Evolutionary conservation across 2,113 vertebrate genomes (phyloP).

Genomic region (Pteronura brasiliensis): DNA sequence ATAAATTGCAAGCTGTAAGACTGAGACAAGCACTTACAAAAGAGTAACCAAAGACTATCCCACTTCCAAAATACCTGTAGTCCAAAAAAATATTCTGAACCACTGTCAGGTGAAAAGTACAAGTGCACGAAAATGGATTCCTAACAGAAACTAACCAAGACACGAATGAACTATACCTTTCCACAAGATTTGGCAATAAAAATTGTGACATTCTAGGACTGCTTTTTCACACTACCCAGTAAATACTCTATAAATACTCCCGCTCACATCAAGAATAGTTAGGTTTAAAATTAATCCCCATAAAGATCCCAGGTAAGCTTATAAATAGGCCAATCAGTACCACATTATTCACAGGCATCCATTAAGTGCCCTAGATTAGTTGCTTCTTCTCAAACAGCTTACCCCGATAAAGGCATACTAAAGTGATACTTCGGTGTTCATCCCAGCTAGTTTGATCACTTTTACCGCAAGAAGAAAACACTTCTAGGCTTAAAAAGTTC

Average conservation of each 20-base stretch:
- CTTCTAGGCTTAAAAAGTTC: constrained; percentile 33
- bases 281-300: constrained; percentile 33
- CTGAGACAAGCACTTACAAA: not conserved
- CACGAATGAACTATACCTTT: not conserved
- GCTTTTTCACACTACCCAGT: not conserved
- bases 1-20: not conserved
- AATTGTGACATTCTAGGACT: not conserved
- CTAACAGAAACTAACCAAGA: not conserved
- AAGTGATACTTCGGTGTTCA: not conserved
- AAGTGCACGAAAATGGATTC: not conserved
- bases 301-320: not conserved
- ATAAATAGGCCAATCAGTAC: constrained; percentile 45
- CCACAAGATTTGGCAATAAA: not conserved
- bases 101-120: not conserved
- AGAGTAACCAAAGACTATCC: not conserved
- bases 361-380: constrained; percentile 2
- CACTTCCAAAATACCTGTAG: not conserved
- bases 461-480: not conserved
- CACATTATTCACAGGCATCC: not conserved
- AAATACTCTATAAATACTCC: not conserved
- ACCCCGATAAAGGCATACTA: constrained; percentile 18
- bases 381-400: constrained; percentile 46
- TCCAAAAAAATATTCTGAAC: not conserved
- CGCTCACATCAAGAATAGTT: not conserved
- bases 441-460: not conserved